Base-by-base conservation (phyloP, 1,140 invertebrate species). In the Streblospio benedicti region DNA sequence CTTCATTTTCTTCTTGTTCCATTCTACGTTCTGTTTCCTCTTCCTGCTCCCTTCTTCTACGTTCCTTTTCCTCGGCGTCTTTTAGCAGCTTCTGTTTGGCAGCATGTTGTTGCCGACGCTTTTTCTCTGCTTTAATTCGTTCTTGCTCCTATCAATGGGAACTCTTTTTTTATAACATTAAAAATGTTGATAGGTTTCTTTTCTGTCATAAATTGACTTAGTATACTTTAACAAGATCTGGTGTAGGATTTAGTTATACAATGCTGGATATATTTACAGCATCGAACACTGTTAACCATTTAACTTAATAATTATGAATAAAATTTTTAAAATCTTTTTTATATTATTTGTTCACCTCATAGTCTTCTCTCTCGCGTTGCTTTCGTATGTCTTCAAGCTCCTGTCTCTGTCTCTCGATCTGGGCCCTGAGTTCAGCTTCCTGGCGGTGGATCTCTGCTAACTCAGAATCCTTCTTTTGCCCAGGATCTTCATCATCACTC, bases 351-450 rank as follows among this genome's bases (percentile, higher is more conserved):
- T 38, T 63, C 57, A 69, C 68, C 63, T 67, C 56, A 44, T 68
- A 66, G 52, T 71, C 69, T 41, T 62, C 65, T 38, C 44, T 28
- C 33, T 64, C 58, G 32, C 65, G 50, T 47, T 70, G 58, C n/a
- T 41, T 56, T 51, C 63, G 60, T 27, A 74, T 65, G 20, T 59
- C 45, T n/a, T 67, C 47, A 12, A 68, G 53, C 32, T 70, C 66
- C n/a, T 43, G 33, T 60, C 66, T 62, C 45, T 65, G 61, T 50
- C 57, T 49, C 38, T 66, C 31, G 35, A 70, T 64, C 38, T 59
- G 63, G 12, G 50, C 57, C 33, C 69, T 62, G 30, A 75, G 60
- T 30, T 75, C 73, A 25, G 61, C 57, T 59, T 75, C 65, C 47
- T 71, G 61, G 23, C 58, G 53, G 25, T 65, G 61, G 31, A 71